Evolutionary conservation across 2,113 vertebrate genomes (phyloP).

Genomic region (Falco punctatus): DNA sequence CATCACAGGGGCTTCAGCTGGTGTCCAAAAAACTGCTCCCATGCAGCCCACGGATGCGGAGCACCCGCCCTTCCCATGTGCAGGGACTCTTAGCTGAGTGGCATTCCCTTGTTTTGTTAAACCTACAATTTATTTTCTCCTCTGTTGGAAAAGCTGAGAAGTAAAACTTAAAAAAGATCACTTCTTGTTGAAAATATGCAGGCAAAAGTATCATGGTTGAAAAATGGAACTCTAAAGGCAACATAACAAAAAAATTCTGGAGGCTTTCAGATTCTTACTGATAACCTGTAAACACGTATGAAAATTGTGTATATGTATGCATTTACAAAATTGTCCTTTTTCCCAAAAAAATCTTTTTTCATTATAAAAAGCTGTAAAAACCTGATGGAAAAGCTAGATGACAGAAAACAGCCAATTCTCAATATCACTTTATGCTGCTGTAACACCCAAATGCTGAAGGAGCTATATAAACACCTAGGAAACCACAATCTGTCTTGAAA

Average conservation of each 20-base stretch:
- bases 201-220: not conserved
- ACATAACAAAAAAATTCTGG: not conserved
- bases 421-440: not conserved
- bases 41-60: rapidly evolving
- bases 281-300: not conserved
- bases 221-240: not conserved
- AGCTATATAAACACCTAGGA: slow-evolving; percentile 32
- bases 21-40: not conserved
- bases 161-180: not conserved
- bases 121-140: not conserved
- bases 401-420: slow-evolving; percentile 6
- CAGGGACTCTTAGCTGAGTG: too few relatives aligned
- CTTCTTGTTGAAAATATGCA: not conserved
- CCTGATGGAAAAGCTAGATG: not conserved
- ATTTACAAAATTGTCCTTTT: not conserved
- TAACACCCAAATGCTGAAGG: not conserved
- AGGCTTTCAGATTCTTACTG: not conserved
- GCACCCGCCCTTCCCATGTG: rapidly evolving
- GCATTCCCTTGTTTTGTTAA: not conserved
- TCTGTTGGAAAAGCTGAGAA: not conserved
- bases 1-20: rapidly evolving
- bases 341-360: not conserved
- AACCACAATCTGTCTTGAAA: slow-evolving; percentile 27
- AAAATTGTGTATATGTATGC: not conserved
- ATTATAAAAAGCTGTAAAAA: slow-evolving; percentile 22